Evolutionary conservation across 2,113 vertebrate species (phyloP).

Genomic region (Python bivittatus): DNA sequence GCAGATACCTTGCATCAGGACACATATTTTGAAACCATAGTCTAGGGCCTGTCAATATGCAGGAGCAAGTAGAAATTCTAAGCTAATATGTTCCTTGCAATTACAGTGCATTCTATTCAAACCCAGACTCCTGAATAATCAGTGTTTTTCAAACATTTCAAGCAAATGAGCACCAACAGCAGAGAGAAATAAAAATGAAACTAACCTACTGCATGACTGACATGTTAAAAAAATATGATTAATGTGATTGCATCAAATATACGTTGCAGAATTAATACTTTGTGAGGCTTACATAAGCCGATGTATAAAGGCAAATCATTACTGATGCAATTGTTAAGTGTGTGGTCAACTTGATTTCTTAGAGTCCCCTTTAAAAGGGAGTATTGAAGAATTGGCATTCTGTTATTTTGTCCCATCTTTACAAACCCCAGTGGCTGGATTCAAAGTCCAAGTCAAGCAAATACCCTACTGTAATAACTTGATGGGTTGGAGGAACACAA

Average conservation of each 20-base stretch:
- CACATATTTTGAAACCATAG: neutral
- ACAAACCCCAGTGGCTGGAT: too few species aligned
- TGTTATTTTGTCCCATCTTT: neutral
- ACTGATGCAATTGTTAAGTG: neutral
- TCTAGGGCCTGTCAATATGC: neutral
- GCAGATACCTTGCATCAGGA: neutral
- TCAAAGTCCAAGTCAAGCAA: too few species aligned
- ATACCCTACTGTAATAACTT: too few species aligned
- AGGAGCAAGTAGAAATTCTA: neutral
- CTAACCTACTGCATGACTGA: neutral
- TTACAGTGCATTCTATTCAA: neutral
- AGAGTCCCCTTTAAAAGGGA: too few species aligned
- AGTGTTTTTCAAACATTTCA: neutral
- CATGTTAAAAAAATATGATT: neutral
- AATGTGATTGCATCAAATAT: neutral
- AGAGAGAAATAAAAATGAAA: neutral
- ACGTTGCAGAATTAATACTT: neutral
- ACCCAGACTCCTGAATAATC: neutral
- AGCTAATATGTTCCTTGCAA: neutral
- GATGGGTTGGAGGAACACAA: too few species aligned
- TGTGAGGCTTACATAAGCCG: neutral
- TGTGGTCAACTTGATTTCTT: neutral
- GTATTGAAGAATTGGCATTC: neutral
- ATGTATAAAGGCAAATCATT: neutral
- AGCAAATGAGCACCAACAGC: neutral